Conservation (phyloP, 2,797 vertebrate genomes). For the Linurgus olivaceus region DNA sequence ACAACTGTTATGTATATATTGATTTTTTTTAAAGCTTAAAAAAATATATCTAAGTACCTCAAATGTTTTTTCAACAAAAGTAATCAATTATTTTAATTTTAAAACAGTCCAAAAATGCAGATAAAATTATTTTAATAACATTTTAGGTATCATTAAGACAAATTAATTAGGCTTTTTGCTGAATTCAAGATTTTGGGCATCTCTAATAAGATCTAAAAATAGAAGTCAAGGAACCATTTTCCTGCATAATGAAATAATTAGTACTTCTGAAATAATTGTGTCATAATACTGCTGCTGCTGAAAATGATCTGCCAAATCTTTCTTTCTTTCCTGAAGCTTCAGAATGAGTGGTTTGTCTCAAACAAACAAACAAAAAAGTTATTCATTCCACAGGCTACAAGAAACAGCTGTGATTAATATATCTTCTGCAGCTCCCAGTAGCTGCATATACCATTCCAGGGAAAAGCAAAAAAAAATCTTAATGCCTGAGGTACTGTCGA, state of each 20-base stretch:
- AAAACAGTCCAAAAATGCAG: background rate
- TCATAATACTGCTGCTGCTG: background rate
- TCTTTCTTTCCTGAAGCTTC: background rate
- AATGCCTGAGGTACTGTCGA: background rate
- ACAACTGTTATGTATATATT: background rate
- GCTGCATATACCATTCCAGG: background rate
- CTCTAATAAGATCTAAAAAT: background rate
- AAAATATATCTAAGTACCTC: background rate
- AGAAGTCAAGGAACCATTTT: background rate
- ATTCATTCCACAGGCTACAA: background rate
- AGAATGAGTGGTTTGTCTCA: background rate
- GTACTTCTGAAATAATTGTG: background rate
- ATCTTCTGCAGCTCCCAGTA: background rate
- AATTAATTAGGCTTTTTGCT: background rate
- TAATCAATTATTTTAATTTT: background rate
- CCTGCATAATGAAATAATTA: background rate
- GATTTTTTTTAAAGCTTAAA: background rate
- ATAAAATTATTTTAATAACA: background rate
- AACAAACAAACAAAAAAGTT: background rate
- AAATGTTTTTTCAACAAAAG: background rate
- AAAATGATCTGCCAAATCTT: background rate
- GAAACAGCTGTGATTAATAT: background rate
- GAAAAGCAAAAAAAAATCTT: background rate
- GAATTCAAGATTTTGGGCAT: background rate
- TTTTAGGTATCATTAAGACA: fast-evolving